phyloP scores from a whole-genome alignment of 2,113 vertebrate species.

The Elephantulus edwardii region DNA sequence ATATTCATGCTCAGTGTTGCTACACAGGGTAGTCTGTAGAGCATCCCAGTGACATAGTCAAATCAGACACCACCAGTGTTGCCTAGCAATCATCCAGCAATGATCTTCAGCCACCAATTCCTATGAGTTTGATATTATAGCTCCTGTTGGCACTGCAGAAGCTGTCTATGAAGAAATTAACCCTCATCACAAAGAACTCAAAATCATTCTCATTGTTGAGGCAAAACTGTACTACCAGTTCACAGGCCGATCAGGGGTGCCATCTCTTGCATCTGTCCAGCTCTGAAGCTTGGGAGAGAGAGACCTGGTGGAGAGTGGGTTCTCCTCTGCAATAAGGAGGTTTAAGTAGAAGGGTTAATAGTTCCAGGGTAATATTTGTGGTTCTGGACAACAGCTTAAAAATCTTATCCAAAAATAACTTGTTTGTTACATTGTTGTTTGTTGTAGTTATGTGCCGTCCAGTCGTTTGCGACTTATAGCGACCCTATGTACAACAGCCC shows the following conservation, averaged over 20 bases:
- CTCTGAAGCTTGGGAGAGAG: conserved; percentile 18
- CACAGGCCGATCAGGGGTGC: neutral
- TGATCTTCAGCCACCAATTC: no score
- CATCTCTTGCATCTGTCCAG: neutral
- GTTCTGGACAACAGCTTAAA: conserved; percentile 18
- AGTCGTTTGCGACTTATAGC: no score
- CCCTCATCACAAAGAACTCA: conserved; percentile 64
- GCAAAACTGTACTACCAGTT: neutral
- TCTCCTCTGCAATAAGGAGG: conserved; percentile 6
- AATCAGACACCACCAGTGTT: no score
- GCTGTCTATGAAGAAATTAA: conserved; percentile 88
- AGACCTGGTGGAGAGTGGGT: neutral
- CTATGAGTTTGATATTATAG: no score
- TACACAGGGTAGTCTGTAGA: no score
- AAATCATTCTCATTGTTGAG: conserved; percentile 69
- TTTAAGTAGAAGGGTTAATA: conserved; percentile 33
- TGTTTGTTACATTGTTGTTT: no score
- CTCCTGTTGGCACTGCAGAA: no score
- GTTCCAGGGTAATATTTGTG: neutral
- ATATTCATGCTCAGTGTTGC: no score
- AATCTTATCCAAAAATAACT: conserved; percentile 13
- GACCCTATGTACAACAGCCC: no score
- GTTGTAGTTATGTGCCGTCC: no score
- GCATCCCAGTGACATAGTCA: no score
- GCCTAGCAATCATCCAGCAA: no score